Conservation (phyloP, 2,888 invertebrate species). For the Phyllotreta cruciferae region DNA sequence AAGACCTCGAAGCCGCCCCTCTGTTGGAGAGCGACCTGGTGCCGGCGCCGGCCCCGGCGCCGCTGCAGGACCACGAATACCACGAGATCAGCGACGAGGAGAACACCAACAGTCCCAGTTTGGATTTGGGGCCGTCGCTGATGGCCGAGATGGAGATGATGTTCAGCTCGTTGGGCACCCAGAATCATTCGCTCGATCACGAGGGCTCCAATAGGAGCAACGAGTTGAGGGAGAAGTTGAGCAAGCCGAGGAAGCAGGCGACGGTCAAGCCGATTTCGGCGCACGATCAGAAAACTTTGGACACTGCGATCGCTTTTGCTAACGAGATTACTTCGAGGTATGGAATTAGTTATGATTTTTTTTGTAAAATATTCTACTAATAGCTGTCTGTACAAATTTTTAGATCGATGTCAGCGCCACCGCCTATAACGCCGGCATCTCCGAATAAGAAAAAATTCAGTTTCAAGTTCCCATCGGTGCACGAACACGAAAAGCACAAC, state of each 20-base stretch:
- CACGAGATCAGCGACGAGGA: conserved; percentile 86
- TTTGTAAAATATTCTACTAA: background rate
- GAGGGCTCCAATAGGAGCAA: conserved; percentile 64
- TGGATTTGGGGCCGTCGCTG: conserved; percentile 87
- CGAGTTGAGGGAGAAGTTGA: conserved; percentile 67
- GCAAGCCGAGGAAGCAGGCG: conserved; percentile 59
- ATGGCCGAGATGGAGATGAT: conserved; percentile 91
- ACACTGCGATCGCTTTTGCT: conserved; percentile 91
- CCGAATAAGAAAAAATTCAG: conserved; percentile 82
- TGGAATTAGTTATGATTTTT: background rate
- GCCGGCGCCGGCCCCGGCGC: conserved; percentile 60
- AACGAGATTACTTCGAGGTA: conserved; percentile 78
- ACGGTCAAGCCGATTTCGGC: conserved; percentile 92
- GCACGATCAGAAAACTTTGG: conserved; percentile 88
- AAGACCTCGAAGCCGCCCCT: conserved; percentile 77
- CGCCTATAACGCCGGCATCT: conserved; percentile 65
- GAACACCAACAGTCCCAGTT: conserved; percentile 62
- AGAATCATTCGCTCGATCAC: conserved; percentile 53
- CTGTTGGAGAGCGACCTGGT: conserved; percentile 61
- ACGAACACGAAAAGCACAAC: conserved; percentile 61
- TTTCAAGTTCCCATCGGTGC: conserved; percentile 71
- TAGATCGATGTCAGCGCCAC: conserved; percentile 57
- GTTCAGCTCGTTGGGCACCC: conserved; percentile 70
- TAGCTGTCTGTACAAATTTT: background rate
- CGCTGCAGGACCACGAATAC: conserved; percentile 72